Percentiles rank a stretch among this genome's conserved stretches.
These are phyloP conservation scores for Marronus borbonicus DNA, from an alignment of 2,888 invertebrate genomes.

Conservation along the genomic window DNA sequence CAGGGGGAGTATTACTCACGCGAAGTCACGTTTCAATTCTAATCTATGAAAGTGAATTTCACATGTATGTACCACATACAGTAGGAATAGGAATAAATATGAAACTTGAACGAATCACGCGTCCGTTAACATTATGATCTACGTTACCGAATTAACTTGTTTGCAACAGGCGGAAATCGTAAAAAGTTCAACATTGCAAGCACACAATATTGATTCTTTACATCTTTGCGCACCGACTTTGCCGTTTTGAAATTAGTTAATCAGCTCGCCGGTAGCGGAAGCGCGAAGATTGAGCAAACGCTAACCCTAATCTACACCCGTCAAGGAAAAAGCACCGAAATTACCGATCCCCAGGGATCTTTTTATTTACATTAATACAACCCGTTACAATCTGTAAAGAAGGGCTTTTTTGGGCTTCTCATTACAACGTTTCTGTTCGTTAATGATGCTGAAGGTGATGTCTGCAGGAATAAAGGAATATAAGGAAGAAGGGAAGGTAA, in stretches of 20 bases:
- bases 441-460: too few relatives aligned
- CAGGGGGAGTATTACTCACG: neutral
- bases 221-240: neutral
- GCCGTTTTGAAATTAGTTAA: neutral
- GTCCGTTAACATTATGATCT: neutral
- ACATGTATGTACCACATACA: neutral
- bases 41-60: neutral
- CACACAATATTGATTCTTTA: neutral
- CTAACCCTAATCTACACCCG: neutral
- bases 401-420: neutral
- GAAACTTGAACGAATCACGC: neutral
- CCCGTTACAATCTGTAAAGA: neutral
- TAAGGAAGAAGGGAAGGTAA: too few relatives aligned
- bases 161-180: neutral
- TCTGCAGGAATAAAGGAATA: too few relatives aligned
- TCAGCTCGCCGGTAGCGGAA: neutral
- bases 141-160: neutral
- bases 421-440: too few relatives aligned
- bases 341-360: conserved; percentile 1
- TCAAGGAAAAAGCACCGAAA: neutral
- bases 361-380: conserved; percentile 1
- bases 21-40: neutral
- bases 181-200: neutral
- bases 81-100: neutral
- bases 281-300: neutral